Base-by-base conservation (phyloP, 1,140 invertebrate species). In the Conus betulinus region DNA sequence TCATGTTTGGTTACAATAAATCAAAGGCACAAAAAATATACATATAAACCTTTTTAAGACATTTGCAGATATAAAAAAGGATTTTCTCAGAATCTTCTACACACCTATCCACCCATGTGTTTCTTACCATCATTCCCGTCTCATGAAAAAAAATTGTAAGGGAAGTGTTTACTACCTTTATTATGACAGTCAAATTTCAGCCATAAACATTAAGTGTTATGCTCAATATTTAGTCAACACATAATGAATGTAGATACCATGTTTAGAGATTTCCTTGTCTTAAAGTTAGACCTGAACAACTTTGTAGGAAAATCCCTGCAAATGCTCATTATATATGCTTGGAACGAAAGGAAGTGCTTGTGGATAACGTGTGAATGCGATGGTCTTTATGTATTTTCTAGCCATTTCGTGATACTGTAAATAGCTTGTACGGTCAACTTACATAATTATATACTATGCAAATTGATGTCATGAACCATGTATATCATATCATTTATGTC, bases 381-480 rank as follows among this genome's bases (percentile, higher is more conserved):
- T 13, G 60, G 60, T 63, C 10, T 20, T 20, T 63, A 63, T 13
- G 60, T 63, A 20, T 63, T 11, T 13, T 63, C 60, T 63, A 63
- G 60, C 60, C 60, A 63, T 74, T 74, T 74, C 39, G 25, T 78
- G 76, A 78, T 78, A 78, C 25, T 78, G 76, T 78, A 78, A 27
- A 78, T 78, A 78, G 17, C 76, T 78, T 78, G 76, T 78, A 78
- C 8, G 39, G 67, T 74, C 23, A 20, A 74, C 39, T 74, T 23
- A n/a, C 20, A 39, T 27, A 15, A 7, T 13, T 51, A 78, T 78
- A 78, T 51, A 39, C 76, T 78, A 78, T 78, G 76, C 76, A 78
- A 78, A 78, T 7, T 78, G 27, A 17, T 17, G 17, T 78, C 76
- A 78, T 78, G 76, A 78, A 78, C 10, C 25, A 71, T n/a, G 67